Evolutionary conservation across 2,797 vertebrate species (phyloP).

Genomic region (Paramormyrops hopkinsi): DNA sequence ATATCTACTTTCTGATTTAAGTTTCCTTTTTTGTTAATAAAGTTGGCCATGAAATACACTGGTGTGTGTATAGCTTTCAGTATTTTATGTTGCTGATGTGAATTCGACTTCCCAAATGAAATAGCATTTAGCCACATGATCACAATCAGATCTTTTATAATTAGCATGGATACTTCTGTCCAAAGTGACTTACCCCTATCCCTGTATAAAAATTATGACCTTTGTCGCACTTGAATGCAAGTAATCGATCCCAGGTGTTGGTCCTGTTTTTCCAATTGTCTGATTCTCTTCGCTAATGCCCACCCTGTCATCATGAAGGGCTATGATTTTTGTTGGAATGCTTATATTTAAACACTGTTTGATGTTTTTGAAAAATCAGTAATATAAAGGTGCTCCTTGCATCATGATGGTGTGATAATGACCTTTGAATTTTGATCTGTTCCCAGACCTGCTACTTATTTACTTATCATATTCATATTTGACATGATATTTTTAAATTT

Average conservation of each 20-base stretch:
- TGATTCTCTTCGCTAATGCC: not conserved
- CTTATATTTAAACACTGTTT: not conserved
- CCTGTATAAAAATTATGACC: not conserved
- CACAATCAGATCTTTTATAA: not conserved
- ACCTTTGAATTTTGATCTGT: not conserved
- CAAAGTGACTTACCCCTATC: not conserved
- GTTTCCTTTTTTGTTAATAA: slow-evolving; percentile 19
- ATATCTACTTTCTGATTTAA: slow-evolving; percentile 24
- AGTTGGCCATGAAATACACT: slow-evolving; percentile 18
- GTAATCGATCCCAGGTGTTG: not conserved
- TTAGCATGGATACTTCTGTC: not conserved
- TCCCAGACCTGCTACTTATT: not conserved
- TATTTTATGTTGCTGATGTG: slow-evolving; percentile 5
- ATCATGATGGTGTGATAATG: not conserved
- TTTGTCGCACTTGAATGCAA: not conserved
- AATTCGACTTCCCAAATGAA: not conserved
- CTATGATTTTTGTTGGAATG: not conserved
- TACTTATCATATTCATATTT: not conserved
- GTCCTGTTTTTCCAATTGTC: not conserved
- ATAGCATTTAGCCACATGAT: not conserved
- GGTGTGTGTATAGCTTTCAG: not conserved
- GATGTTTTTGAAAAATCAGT: not conserved
- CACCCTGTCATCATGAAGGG: not conserved
- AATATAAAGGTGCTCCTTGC: not conserved
- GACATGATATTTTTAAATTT: not conserved